A percentile compares a stretch with the other conserved stretches of the same genome.
Evolutionary conservation across 2,888 invertebrate species (phyloP).

Genomic region (Aproaerema taeniolella): DNA sequence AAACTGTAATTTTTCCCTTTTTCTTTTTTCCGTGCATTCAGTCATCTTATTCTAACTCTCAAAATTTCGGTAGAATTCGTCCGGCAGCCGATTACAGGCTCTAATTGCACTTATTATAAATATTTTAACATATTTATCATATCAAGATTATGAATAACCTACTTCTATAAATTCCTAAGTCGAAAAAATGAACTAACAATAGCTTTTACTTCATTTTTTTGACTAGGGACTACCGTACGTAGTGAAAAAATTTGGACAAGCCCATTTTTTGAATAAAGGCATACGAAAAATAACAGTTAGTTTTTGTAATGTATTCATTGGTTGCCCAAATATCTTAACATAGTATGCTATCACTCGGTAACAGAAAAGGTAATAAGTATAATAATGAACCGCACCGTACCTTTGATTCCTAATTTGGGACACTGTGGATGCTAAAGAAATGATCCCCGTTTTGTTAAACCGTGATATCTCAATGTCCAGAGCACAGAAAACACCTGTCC

Average conservation of each 20-base stretch:
- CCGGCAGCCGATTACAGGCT: too few relatives aligned
- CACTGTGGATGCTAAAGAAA: not conserved
- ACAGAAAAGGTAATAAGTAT: not conserved
- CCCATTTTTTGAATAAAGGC: not conserved
- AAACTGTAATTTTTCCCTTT: too few relatives aligned
- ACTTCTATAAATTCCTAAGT: too few relatives aligned
- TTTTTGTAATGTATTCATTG: not conserved
- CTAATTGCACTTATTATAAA: too few relatives aligned
- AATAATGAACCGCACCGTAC: not conserved
- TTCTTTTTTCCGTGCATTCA: too few relatives aligned
- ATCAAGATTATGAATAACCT: too few relatives aligned
- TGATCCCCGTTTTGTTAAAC: not conserved
- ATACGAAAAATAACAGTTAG: not conserved
- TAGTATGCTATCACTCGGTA: not conserved
- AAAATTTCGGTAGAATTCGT: too few relatives aligned
- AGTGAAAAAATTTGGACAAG: not conserved
- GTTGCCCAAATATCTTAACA: not conserved
- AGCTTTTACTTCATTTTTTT: too few relatives aligned
- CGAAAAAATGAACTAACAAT: too few relatives aligned
- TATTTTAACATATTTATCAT: too few relatives aligned
- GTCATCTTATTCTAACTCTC: too few relatives aligned
- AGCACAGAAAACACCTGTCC: slow-evolving; percentile 1
- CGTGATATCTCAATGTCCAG: not conserved
- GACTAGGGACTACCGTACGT: not conserved
- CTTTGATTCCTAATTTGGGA: not conserved